phyloP scores from a whole-genome alignment of 1,140 invertebrate genomes.

The Brachionus koreanus region DNA sequence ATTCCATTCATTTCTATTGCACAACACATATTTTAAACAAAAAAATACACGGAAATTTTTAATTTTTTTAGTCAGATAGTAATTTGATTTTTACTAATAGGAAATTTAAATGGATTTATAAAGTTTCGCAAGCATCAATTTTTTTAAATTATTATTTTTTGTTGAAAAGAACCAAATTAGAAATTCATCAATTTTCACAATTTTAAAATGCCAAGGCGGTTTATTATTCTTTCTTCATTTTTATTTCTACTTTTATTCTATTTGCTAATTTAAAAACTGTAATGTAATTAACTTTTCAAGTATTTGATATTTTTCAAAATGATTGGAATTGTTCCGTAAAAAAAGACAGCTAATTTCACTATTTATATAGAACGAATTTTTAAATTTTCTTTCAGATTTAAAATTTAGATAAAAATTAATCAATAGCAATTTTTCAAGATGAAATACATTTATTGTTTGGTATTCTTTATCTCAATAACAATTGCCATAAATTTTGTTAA shows the following conservation, averaged over 20 bases:
- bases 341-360: not conserved
- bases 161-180: not conserved
- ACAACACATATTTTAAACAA: not conserved
- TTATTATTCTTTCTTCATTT: not conserved
- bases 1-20: not conserved
- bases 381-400: not conserved
- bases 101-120: slow-evolving; percentile 37
- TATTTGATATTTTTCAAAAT: not conserved
- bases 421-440: not conserved
- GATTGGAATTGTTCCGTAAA: not conserved
- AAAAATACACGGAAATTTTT: not conserved
- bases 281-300: not conserved
- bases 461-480: not conserved
- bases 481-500: not conserved
- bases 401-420: not conserved
- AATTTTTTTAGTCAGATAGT: not conserved
- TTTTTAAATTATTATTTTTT: not conserved
- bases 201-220: slow-evolving; percentile 10
- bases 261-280: not conserved
- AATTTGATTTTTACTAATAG: not conserved
- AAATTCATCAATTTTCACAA: not conserved
- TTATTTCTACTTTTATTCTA: not conserved
- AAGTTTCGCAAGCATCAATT: slow-evolving; percentile 12
- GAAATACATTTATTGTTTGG: not conserved
- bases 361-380: not conserved